Evolutionary conservation across 92 coral and sea anemone genomes (phyloP).

Genomic region (Micromussa lordhowensis): DNA sequence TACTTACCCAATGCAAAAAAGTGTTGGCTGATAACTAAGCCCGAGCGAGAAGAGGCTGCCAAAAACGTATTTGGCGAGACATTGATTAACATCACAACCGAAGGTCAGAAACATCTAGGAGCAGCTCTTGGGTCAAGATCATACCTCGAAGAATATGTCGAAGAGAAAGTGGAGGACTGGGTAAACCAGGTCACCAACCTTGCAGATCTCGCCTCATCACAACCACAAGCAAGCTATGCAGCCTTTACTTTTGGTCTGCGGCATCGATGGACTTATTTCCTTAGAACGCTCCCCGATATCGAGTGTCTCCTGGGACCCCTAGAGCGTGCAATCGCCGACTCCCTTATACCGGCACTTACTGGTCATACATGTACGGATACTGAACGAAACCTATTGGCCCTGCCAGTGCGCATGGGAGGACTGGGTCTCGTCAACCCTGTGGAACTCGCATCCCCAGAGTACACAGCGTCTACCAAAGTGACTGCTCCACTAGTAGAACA

Average conservation of each 20-base stretch:
- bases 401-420: neutral
- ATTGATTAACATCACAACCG: slow-evolving; percentile 32
- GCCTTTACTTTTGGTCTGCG: slow-evolving; percentile 46
- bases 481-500: too few relatives aligned
- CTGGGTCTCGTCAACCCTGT: too few relatives aligned
- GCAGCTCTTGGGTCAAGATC: slow-evolving; percentile 64
- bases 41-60: too few relatives aligned
- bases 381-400: slow-evolving; percentile 7
- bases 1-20: too few relatives aligned
- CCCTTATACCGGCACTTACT: slow-evolving; percentile 54
- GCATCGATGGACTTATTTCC: slow-evolving; percentile 41
- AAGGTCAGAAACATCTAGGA: slow-evolving; percentile 74
- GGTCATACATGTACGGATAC: slow-evolving; percentile 1
- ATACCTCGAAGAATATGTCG: slow-evolving; percentile 57
- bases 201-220: slow-evolving; percentile 52
- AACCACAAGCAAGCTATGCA: slow-evolving; percentile 65
- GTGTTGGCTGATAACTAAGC: too few relatives aligned
- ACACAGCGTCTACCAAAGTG: too few relatives aligned
- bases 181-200: slow-evolving; percentile 49
- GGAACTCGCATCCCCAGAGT: too few relatives aligned
- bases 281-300: slow-evolving; percentile 65
- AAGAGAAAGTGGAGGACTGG: slow-evolving; percentile 46
- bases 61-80: too few relatives aligned
- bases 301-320: slow-evolving; percentile 58
- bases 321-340: slow-evolving; percentile 57